Percentiles rank a stretch among this genome's conserved stretches.
phyloP scores from a whole-genome alignment of 2,113 vertebrate species.

The Eurypyga helias region DNA sequence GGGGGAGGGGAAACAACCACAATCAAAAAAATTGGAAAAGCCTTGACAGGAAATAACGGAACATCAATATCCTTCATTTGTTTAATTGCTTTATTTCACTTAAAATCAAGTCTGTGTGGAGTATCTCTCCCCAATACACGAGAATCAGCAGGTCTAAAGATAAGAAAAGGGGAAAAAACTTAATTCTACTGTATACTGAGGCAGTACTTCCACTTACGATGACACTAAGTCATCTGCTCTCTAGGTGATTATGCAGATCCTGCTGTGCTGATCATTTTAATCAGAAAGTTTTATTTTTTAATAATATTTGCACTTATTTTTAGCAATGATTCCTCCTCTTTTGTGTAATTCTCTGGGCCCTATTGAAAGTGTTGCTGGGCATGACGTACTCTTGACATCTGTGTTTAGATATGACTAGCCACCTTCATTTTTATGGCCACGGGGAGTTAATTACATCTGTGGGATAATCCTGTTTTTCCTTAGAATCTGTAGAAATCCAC shows the following conservation, averaged over 20 bases:
- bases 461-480: neutral
- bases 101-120: neutral
- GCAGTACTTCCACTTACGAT: neutral
- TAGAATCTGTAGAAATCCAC: neutral
- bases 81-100: neutral
- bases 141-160: neutral
- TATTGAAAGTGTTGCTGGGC: neutral
- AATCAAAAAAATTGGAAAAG: neutral
- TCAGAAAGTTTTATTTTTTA: neutral
- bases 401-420: neutral
- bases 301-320: neutral
- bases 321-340: neutral
- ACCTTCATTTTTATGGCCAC: neutral
- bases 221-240: neutral
- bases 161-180: neutral
- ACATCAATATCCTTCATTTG: neutral
- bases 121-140: neutral
- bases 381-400: neutral
- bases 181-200: neutral
- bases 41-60: neutral
- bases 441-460: neutral
- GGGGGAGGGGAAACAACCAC: too few relatives aligned
- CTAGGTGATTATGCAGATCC: neutral
- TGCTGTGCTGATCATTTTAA: neutral
- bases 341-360: neutral